Base-by-base conservation (phyloP, 2,113 vertebrate species). In the Thamnophis sirtalis region DNA sequence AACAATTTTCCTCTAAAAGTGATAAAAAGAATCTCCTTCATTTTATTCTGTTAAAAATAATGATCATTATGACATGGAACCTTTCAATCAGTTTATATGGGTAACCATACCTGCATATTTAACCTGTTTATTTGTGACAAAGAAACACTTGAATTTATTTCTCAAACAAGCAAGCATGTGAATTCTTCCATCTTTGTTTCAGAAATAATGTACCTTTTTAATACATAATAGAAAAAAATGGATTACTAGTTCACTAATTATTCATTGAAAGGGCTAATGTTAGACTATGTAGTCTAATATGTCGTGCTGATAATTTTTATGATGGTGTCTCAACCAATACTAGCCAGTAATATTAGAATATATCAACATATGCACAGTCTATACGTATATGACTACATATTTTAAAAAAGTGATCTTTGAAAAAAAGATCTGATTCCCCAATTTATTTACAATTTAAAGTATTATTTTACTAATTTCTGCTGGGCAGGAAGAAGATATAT, bases 201-300 rank as follows among this genome's bases (percentile, higher is more conserved):
- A 94, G 55, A 97, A 94, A 84, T 96, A 89, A 95, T 93, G 84
- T 95, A 86, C 86, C 93, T 93, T 94, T 93, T 1, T 93, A 58
- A 95, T 95, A 54, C 17, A 93, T 10, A 92, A 90, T 89, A 88
- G 89, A 51, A 28, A 90, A 90, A 93, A 89, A 7, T 94, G 92
- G 7, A 91, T 95, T 80, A 96, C 93, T 96, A 92, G 94, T 96
- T 92, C n/a, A 94, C 95, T 96, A 94, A 96, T 96, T 95, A 93
- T 89, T 5, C 50, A 15, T 91, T 94, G 92, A 95, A 43, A 3
- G 0, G 15, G 38, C 15, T 80, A 80, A 80, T 38, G 38, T 38
- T 10, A 60, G 24, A 60, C 9, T 10, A 55, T 2, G 5, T 60
- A 60, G 15, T 38, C 15, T 80, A 80, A 33, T 73, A 73, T 33